Evolutionary conservation across 2,797 vertebrate species (phyloP).

Genomic region (Enoplosus armatus): DNA sequence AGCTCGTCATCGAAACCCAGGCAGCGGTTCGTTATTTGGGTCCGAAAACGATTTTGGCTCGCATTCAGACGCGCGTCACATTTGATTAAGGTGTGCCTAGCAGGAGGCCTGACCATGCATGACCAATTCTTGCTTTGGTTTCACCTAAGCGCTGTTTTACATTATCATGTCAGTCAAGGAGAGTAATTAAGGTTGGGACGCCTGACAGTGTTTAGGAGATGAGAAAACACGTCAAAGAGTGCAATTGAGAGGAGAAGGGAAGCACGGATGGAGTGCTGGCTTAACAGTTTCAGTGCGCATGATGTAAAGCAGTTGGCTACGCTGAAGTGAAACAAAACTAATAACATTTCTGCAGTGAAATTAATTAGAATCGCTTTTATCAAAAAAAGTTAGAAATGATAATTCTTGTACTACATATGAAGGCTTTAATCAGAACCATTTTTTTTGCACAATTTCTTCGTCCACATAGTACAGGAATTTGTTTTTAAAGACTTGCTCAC

Average conservation of each 20-base stretch:
- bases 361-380: slow-evolving; percentile 13
- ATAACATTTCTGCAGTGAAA: not conserved
- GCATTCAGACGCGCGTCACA: slow-evolving; percentile 72
- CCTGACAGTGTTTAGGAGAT: slow-evolving; percentile 71
- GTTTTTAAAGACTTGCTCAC: too few relatives aligned
- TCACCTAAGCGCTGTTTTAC: slow-evolving; percentile 80
- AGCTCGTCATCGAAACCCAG: slow-evolving; percentile 59
- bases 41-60: slow-evolving; percentile 74
- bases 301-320: slow-evolving; percentile 5
- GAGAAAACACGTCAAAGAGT: slow-evolving; percentile 70
- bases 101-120: slow-evolving; percentile 73
- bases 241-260: slow-evolving; percentile 48
- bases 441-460: too few relatives aligned
- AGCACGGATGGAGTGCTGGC: slow-evolving; percentile 38
- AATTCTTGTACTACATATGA: not conserved
- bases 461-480: too few relatives aligned
- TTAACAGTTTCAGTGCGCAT: slow-evolving; percentile 27
- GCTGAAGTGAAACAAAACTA: not conserved
- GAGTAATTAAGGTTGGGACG: slow-evolving; percentile 73
- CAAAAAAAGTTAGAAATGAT: not conserved
- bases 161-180: slow-evolving; percentile 80
- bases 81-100: slow-evolving; percentile 80
- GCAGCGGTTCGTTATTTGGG: slow-evolving; percentile 63
- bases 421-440: slow-evolving; percentile 9
- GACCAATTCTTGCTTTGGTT: slow-evolving; percentile 80